Percentiles rank a stretch among this genome's conserved stretches.
Evolutionary conservation across 2,888 invertebrate species (phyloP).

Genomic region (Prenolepis imparis): DNA sequence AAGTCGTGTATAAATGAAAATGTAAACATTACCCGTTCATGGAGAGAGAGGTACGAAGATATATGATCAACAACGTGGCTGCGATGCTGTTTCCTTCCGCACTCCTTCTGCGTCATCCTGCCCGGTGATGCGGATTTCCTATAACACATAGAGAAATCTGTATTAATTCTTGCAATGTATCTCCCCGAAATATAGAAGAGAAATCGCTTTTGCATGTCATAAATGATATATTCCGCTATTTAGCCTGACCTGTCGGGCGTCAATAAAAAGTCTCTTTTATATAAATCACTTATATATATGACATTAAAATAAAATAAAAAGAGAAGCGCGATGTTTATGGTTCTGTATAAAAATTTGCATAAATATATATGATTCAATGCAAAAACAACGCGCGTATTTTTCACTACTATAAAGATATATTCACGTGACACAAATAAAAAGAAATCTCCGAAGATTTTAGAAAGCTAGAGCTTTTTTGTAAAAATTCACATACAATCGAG

Average conservation of each 20-base stretch:
- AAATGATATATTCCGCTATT: background rate
- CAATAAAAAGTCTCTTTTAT: background rate
- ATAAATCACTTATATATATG: background rate
- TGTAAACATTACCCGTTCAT: slow-evolving; percentile 13
- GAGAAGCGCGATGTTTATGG: background rate
- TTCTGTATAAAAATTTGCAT: background rate
- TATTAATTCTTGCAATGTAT: slow-evolving; percentile 25
- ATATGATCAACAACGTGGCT: slow-evolving; percentile 37
- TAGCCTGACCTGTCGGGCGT: background rate
- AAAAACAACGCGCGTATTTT: background rate
- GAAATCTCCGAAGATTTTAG: background rate
- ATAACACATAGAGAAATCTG: slow-evolving; percentile 19
- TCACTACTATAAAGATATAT: background rate
- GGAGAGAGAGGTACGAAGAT: slow-evolving; percentile 20
- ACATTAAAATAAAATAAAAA: background rate
- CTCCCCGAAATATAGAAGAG: slow-evolving; percentile 23
- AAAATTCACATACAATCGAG: background rate
- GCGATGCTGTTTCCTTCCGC: slow-evolving; percentile 29
- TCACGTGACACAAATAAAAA: background rate
- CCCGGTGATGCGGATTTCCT: slow-evolving; percentile 31
- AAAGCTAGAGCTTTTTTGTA: slow-evolving; percentile 3
- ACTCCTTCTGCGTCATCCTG: slow-evolving; percentile 10
- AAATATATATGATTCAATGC: background rate
- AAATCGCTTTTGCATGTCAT: slow-evolving; percentile 35
- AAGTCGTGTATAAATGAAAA: slow-evolving; percentile 44